Evolutionary conservation across 2,888 invertebrate genomes (phyloP).

Genomic region (Dryadula phaetusa): DNA sequence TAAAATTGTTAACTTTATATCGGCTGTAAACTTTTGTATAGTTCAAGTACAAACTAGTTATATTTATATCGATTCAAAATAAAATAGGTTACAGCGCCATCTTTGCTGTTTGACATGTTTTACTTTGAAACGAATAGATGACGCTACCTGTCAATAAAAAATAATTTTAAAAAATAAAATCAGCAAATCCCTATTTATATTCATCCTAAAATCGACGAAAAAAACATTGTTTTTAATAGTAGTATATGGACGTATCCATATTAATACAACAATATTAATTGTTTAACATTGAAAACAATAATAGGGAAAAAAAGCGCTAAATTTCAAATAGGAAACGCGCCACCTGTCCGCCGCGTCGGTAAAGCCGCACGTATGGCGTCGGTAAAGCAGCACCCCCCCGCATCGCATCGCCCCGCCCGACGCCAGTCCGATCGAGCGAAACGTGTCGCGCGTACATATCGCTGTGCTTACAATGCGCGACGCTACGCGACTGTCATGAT

Average conservation of each 20-base stretch:
- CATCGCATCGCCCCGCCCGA: slow-evolving; percentile 58
- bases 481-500: slow-evolving; percentile 74
- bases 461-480: slow-evolving; percentile 63
- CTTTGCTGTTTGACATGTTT: background rate
- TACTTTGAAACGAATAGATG: slow-evolving; percentile 16
- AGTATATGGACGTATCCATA: no score
- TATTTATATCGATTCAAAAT: slow-evolving; percentile 43
- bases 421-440: slow-evolving; percentile 81
- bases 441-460: slow-evolving; percentile 69
- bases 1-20: slow-evolving; percentile 23
- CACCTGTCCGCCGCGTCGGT: slow-evolving; percentile 72
- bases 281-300: no score
- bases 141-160: background rate
- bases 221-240: background rate
- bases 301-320: slow-evolving; percentile 6
- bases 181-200: background rate
- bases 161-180: background rate
- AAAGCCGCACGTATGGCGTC: slow-evolving; percentile 51
- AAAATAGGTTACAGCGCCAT: slow-evolving; percentile 33
- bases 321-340: slow-evolving; percentile 48
- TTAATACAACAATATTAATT: no score
- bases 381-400: slow-evolving; percentile 62
- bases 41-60: slow-evolving; percentile 35
- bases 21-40: slow-evolving; percentile 22
- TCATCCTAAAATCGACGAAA: background rate